Evolutionary conservation across 1,140 invertebrate genomes (phyloP), one percentile per base, ranked within the genome.

Genomic region (Gyrodactylus salaris): DNA sequence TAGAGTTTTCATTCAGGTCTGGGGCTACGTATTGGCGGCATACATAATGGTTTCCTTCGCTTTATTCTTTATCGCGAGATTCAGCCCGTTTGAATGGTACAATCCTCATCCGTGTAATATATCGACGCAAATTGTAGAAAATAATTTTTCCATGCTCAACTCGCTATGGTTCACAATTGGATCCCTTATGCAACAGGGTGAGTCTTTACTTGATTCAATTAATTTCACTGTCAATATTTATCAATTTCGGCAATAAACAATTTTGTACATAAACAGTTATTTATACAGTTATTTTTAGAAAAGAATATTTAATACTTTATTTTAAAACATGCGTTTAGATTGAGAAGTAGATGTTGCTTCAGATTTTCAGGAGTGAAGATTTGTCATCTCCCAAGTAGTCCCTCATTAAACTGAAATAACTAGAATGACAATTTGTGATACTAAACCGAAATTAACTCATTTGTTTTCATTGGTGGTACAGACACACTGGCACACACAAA

Each of bases 81-180:
- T 96, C 81, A 93, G 89, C 7, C 91, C 92, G 0, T 89, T 92
- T 79, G 93, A 96, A 80, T 94, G 90, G 89, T 84, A 86, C 75
- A 87, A 84, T 76, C 80, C 84, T 0, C 83, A 84, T 75, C 83
- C 84, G n/a, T 71, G 70, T 71, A 25, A 71, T 25, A 25, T 24
- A 23, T 82, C 84, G 68, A 79, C 80, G 16, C 82, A 84, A 75
- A 79, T 81, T 68, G 80, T 83, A 69, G 84, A 86, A 81, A 89
- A 88, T 82, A 83, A 81, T 25, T 83, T 84, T 77, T 79, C 80
- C 75, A 75, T 83, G 68, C 80, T 80, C 26, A 84, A 84, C 76
- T 83, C 21, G 20, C n/a, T 81, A 74, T 81, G 79, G 78, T 81
- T 81, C 71, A 78, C 79, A 19, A 78, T 81, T 19, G 80, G 79